phyloP scores from a whole-genome alignment of 1,140 invertebrate species.

The Pantala flavescens region DNA sequence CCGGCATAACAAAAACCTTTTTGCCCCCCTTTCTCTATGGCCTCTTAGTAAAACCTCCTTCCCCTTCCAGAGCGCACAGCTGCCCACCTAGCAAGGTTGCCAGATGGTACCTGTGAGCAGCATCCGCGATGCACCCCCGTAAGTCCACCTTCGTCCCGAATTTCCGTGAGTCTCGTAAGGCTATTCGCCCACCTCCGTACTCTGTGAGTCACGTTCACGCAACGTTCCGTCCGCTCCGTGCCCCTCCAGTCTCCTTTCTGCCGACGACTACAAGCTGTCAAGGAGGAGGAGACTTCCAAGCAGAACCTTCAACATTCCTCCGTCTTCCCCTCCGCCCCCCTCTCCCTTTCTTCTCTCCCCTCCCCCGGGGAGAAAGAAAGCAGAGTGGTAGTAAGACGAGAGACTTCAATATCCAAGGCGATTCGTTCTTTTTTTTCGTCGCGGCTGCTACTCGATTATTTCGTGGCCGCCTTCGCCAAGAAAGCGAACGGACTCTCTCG shows the following conservation, averaged over 20 bases:
- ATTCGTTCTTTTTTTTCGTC: too few species aligned
- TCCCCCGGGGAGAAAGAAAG: not conserved
- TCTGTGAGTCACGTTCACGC: too few species aligned
- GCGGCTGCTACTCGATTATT: too few species aligned
- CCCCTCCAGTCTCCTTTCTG: not conserved
- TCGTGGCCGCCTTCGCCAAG: too few species aligned
- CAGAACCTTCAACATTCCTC: constrained; percentile 1
- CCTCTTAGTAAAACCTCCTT: not conserved
- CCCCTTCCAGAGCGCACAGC: not conserved
- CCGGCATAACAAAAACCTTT: not conserved
- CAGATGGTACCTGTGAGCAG: not conserved
- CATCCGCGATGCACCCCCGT: not conserved
- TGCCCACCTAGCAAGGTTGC: not conserved
- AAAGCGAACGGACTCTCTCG: too few species aligned
- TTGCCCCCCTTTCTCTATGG: too few species aligned
- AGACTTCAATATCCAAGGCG: too few species aligned
- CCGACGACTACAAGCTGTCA: not conserved
- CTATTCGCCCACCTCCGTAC: too few species aligned
- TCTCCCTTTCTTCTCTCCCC: not conserved
- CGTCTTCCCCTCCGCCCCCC: not conserved
- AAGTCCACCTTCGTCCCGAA: not conserved
- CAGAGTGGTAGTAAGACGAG: too few species aligned
- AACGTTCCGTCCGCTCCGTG: too few species aligned
- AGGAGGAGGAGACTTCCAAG: not conserved
- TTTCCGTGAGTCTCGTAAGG: not conserved